Evolutionary conservation across 2,113 vertebrate species (phyloP), one percentile per base, ranked within the genome.

Genomic region (Solea solea): DNA sequence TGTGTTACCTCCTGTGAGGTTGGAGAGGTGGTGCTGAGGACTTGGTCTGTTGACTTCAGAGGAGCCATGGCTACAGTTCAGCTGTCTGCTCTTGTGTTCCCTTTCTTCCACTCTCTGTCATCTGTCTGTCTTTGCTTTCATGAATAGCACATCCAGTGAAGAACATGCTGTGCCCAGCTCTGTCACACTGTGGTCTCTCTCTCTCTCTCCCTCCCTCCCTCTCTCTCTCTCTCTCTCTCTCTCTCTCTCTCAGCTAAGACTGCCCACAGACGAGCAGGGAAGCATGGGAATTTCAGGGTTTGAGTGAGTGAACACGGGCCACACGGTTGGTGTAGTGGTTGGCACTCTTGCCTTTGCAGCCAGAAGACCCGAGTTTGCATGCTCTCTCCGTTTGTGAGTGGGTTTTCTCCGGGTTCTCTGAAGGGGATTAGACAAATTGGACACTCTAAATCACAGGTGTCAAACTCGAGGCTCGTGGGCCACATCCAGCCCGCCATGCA

Each of bases 51-150:
- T 83, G 87, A 89, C n/a, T 73, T 89, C 81, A 83, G 64, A 7
- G 76, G 53, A 78, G 67, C 71, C 74, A 80, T 86, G 70, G 72
- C 69, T 57, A 81, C 81, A 51, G 55, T 69, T 85, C 87, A 89
- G 87, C 89, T 91, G 87, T 84, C 81, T 54, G 60, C 54, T 82
- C 74, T 56, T 69, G 44, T 83, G 66, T 66, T 72, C 74, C n/a
- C 69, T 61, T 62, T 59, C 67, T 75, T 76, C 76, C 62, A 56
- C 45, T 52, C 52, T 67, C 45, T 59, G 76, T 66, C 77, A 72
- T 72, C 54, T 60, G 75, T 68, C 67, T 73, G 57, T 77, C 76
- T 66, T 42, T 42, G 59, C 81, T 74, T 71, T 81, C 78, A 81
- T 84, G 82, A 87, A 72, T 60, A 81, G 64, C 39, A 45, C 25